Percentiles rank a stretch among this genome's conserved stretches.
phyloP scores from a whole-genome alignment of 2,888 invertebrate genomes.

The Cantharis flavilabris region DNA sequence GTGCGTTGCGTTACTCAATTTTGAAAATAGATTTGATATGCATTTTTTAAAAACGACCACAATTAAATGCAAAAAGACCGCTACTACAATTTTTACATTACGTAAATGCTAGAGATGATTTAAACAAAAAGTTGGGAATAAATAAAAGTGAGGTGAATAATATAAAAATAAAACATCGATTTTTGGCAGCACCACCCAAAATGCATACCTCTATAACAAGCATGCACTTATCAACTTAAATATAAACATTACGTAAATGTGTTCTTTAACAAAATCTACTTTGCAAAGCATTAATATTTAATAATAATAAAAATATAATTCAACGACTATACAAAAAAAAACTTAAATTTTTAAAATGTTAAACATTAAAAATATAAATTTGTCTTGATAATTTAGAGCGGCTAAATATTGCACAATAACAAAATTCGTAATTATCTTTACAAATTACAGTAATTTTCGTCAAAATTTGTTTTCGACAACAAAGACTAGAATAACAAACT shows the following conservation, averaged over 20 bases:
- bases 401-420: background rate
- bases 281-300: constrained; percentile 6
- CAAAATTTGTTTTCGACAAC: constrained; percentile 12
- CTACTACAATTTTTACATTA: background rate
- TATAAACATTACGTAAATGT: constrained; percentile 11
- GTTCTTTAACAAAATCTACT: constrained; percentile 17
- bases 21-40: background rate
- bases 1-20: background rate
- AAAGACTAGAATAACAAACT: constrained; percentile 24
- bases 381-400: background rate
- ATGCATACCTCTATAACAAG: background rate
- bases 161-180: background rate
- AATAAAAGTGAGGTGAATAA: background rate
- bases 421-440: background rate
- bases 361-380: background rate
- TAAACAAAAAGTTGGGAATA: background rate
- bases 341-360: constrained; percentile 15
- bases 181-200: background rate
- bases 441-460: constrained; percentile 4
- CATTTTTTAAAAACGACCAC: background rate
- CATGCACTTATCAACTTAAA: background rate
- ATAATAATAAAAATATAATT: constrained; percentile 20
- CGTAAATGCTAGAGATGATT: background rate
- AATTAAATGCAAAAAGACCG: background rate
- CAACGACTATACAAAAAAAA: constrained; percentile 20